Base-by-base conservation (phyloP, 2,113 vertebrate genomes). In the Lophura nycthemera region DNA sequence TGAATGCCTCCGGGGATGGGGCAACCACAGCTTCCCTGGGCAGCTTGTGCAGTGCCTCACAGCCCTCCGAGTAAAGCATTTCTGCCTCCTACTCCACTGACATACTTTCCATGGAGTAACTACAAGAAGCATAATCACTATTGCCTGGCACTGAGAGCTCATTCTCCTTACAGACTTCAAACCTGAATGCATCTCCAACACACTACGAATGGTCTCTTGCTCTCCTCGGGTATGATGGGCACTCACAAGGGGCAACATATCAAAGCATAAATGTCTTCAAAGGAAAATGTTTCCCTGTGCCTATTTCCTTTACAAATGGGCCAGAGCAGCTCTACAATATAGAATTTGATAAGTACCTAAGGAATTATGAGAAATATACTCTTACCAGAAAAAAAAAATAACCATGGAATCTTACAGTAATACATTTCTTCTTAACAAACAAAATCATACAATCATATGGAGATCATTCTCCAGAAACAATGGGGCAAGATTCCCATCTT, bases 361-460 rank as follows among this genome's bases (percentile, higher is more conserved):
- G 34, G 21, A 92, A 83, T 88, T 76, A 70, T 0, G 1, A 91
- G 7, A 87, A 50, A 56, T 79, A 40, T 16, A 48, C 14, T 40
- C 22, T 83, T 82, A 69, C 7, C 56, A 59, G 17, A 43, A 43
- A 43, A 4, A 83, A 93, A 67, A 43, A 48, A 48, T 20, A 25
- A 63, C 42, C 38, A 66, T 0, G 1, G 52, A 77, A 66, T 42
- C 25, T 70, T 64, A 85, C 38, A 89, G 38, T 50, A 75, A 87
- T 30, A 54, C 40, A 73, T 75, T 82, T 95, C 61, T 88, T 94
- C 45, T 72, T 89, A 88, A 86, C 87, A 82, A 34, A 1, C 19
- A 47, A 50, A 60, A 48, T 70, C 69, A 60, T 52, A 77, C 25
- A 89, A 18, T 73, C 42, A 21, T 3, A 2, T 79, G 52, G 78